Evolutionary conservation across 2,797 vertebrate species (phyloP), one percentile per base, ranked within the genome.

Genomic region (Onychomys leucogaster): DNA sequence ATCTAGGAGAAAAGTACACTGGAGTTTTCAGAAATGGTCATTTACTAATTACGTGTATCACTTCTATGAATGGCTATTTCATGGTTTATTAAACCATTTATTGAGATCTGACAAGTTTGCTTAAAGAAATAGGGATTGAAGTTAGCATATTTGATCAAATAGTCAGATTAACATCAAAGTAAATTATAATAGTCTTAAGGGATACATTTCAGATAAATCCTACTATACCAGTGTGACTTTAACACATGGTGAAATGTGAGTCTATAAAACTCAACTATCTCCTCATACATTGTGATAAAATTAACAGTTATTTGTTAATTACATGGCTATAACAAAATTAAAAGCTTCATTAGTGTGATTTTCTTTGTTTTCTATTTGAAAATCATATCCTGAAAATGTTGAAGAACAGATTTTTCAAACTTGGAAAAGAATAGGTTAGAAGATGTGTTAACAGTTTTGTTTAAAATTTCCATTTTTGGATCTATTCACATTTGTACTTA

Each of bases 41-140:
- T 32, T 96, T 85, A 71, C 55, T 55, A 93, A 87, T 84, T 93
- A 91, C 90, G 49, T 52, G 2, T 71, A 76, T 94, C 49, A 80
- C 55, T 46, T 69, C 25, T 34, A 25, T 46, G 12, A 95, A 59
- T 90, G 29, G 71, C 81, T 76, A 81, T 25, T 84, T 97, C 63
- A 81, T 37, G 32, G 29, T 61, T 86, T n/a, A 77, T 76, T 87
- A 92, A 88, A 41, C 37, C 19, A 23, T 10, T 94, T 37, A 71
- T 23, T 69, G 73, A 91, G 55, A 76, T 83, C 63, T 89, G 63
- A 34, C 3, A 69, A 89, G 6, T 2, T n/a, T 41, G 19, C 8
- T 17, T 95, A 27, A 37, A 37, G 19, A 84, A 59, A 63, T 73
- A 34, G 49, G 2, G 25, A 2, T 86, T 94, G 75, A 27, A 41